These are phyloP conservation scores for Solea solea DNA, from an alignment of 2,113 vertebrate species.

Conservation along the genomic window DNA sequence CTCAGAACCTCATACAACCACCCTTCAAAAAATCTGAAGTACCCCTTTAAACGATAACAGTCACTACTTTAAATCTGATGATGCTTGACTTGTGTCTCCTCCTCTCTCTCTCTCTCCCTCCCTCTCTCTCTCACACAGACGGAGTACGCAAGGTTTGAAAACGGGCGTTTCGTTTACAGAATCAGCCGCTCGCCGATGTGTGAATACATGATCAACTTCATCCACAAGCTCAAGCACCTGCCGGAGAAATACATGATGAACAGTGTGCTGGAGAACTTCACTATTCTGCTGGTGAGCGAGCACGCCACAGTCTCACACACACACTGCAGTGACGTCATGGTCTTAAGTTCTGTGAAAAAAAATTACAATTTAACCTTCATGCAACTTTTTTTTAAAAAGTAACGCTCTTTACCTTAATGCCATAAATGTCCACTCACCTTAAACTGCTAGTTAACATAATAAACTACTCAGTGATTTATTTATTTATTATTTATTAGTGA, in stretches of 20 bases:
- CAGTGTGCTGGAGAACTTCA: constrained; percentile 99
- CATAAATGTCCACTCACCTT: too few species aligned
- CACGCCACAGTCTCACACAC: neutral
- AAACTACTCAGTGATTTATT: too few species aligned
- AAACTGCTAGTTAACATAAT: too few species aligned
- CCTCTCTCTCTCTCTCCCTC: too few species aligned
- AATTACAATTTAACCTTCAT: neutral
- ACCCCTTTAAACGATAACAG: too few species aligned
- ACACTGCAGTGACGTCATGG: neutral
- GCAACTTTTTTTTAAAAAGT: too few species aligned
- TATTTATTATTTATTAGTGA: too few species aligned
- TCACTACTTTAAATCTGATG: too few species aligned
- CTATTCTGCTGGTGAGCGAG: constrained; percentile 92
- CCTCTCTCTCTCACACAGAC: constrained; percentile 79
- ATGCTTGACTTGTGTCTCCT: too few species aligned
- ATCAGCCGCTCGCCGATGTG: constrained; percentile 99
- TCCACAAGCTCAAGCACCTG: constrained; percentile 99
- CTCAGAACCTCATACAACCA: too few species aligned
- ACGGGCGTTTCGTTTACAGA: constrained; percentile 95
- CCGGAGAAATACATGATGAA: constrained; percentile 99
- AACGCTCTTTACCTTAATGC: too few species aligned
- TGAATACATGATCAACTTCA: constrained; percentile 99
- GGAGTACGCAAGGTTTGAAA: constrained; percentile 96
- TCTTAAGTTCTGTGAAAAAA: neutral
- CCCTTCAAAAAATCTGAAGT: too few species aligned